phyloP scores from a whole-genome alignment of 2,888 invertebrate genomes.

The Rhorus exstirpatorius region DNA sequence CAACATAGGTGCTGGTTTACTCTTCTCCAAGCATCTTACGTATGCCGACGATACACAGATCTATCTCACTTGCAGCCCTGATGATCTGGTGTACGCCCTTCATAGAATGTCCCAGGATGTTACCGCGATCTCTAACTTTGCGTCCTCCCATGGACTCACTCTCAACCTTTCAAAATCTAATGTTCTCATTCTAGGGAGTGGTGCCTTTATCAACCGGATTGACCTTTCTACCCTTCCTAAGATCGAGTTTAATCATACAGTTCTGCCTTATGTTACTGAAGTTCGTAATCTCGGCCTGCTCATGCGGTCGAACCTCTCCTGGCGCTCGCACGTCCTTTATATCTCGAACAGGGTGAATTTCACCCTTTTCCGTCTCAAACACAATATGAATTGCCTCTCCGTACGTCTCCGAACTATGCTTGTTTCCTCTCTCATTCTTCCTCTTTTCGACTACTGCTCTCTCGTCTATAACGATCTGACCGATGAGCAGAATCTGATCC shows the following conservation, averaged over 20 bases:
- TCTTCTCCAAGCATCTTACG: background rate
- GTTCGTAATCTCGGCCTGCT: background rate
- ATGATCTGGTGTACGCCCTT: too few relatives aligned
- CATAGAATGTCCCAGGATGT: too few relatives aligned
- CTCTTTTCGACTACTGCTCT: background rate
- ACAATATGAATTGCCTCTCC: background rate
- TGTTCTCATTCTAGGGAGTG: background rate
- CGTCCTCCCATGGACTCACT: background rate
- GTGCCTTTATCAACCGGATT: background rate
- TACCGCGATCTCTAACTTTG: too few relatives aligned
- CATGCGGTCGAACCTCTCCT: background rate
- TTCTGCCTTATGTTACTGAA: background rate
- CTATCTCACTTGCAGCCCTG: background rate
- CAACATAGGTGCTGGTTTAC: background rate
- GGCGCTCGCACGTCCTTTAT: background rate
- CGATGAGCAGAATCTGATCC: too few relatives aligned
- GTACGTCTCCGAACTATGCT: background rate
- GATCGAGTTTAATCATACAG: too few relatives aligned
- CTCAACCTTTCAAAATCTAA: background rate
- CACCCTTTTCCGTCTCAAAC: background rate
- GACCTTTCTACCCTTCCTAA: background rate
- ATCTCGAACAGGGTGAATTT: background rate
- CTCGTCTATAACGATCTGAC: too few relatives aligned
- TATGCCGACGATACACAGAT: background rate
- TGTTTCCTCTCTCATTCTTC: background rate